phyloP scores from a whole-genome alignment of 2,797 vertebrate genomes.

The Microchirus variegatus region DNA sequence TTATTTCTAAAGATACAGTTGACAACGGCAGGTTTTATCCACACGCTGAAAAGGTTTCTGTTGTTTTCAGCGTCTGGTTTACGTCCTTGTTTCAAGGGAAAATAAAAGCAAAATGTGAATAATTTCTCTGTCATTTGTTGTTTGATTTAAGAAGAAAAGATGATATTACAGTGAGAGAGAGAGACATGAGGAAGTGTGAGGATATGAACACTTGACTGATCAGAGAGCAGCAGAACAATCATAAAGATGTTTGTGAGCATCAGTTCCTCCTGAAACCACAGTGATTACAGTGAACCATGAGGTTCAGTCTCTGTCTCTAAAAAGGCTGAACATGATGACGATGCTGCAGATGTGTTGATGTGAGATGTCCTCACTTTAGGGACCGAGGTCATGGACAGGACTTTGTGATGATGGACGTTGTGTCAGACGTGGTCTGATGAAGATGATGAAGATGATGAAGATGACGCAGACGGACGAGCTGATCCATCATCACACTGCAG shows the following conservation, averaged over 20 bases:
- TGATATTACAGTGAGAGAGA: no score
- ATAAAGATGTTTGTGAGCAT: not conserved
- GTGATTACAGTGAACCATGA: constrained; percentile 10
- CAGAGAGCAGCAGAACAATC: no score
- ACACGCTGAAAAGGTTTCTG: no score
- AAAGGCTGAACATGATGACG: constrained; percentile 47
- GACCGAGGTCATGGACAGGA: constrained; percentile 30
- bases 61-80: no score
- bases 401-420: constrained; percentile 68
- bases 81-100: no score
- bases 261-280: not conserved
- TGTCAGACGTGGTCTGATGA: constrained; percentile 72
- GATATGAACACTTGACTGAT: no score
- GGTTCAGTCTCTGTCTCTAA: constrained; percentile 30
- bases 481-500: constrained; percentile 72
- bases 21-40: no score
- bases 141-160: not conserved
- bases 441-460: no score
- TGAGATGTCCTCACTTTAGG: constrained; percentile 47
- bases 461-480: constrained; percentile 57
- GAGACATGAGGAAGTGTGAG: no score
- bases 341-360: constrained; percentile 34
- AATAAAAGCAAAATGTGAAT: no score
- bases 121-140: no score
- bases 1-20: no score